Evolutionary conservation across 2,113 vertebrate species (phyloP).

Genomic region (Nicator chloris): DNA sequence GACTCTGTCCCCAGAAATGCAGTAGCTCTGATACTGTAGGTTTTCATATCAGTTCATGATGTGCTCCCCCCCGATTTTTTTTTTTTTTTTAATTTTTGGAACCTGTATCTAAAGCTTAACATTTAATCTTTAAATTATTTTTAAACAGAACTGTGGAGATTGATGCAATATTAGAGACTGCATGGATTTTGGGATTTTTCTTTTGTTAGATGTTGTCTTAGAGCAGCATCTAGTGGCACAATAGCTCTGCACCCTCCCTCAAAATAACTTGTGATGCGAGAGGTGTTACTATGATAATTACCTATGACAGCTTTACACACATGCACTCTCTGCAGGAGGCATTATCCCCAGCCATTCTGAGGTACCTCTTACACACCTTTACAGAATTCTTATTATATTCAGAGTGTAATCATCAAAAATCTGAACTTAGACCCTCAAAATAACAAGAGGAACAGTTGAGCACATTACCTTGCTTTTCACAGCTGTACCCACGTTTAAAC

Average conservation of each 20-base stretch:
- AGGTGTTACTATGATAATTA: background rate
- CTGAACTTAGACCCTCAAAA: background rate
- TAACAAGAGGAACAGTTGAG: background rate
- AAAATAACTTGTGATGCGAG: background rate
- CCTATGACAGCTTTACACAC: background rate
- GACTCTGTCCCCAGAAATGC: background rate
- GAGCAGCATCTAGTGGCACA: conserved; percentile 77
- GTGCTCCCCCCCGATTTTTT: background rate
- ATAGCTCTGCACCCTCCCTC: background rate
- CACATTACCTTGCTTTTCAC: background rate
- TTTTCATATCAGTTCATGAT: conserved; percentile 53
- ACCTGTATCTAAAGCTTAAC: conserved; percentile 57
- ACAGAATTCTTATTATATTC: background rate
- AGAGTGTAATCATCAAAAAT: background rate
- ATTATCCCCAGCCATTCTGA: background rate
- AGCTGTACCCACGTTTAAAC: background rate
- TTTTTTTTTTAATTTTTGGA: background rate
- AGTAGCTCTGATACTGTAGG: background rate
- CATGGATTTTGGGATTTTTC: background rate
- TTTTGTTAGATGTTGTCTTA: conserved; percentile 65
- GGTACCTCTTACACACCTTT: background rate
- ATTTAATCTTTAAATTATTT: conserved; percentile 63
- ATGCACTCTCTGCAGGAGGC: background rate
- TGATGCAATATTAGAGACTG: conserved; percentile 22
- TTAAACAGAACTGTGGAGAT: conserved; percentile 31